These are phyloP conservation scores for Bradysia coprophila DNA, from an alignment of 1,140 invertebrate genomes.

Conservation along the genomic window DNA sequence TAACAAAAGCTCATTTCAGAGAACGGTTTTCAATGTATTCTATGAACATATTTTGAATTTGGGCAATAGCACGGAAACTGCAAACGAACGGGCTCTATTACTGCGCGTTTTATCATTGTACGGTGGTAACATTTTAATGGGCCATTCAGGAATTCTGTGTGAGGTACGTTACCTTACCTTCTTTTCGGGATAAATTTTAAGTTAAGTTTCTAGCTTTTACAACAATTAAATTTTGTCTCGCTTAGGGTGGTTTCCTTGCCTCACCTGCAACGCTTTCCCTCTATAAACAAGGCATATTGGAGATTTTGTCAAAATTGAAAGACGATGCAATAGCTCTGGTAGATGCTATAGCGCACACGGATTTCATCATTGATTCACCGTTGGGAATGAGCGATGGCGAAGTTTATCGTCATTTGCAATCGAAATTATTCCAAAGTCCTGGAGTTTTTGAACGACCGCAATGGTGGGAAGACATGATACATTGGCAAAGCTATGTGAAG, in stretches of 20 bases:
- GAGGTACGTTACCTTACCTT: too few species aligned
- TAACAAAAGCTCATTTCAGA: slow-evolving; percentile 9
- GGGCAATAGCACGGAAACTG: slow-evolving; percentile 7
- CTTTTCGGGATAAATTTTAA: too few species aligned
- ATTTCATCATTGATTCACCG: slow-evolving; percentile 67
- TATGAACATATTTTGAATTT: slow-evolving; percentile 16
- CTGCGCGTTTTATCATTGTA: slow-evolving; percentile 14
- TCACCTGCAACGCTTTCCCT: slow-evolving; percentile 10
- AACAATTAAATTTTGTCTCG: too few species aligned
- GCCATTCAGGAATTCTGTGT: slow-evolving; percentile 13
- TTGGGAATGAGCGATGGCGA: slow-evolving; percentile 64
- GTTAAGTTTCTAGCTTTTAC: too few species aligned
- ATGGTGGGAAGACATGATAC: slow-evolving; percentile 37
- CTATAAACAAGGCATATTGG: slow-evolving; percentile 15
- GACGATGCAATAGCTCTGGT: slow-evolving; percentile 52
- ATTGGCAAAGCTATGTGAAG: background rate
- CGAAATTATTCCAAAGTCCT: slow-evolving; percentile 29
- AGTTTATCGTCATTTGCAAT: slow-evolving; percentile 40
- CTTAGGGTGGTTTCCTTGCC: slow-evolving; percentile 13
- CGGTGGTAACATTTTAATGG: slow-evolving; percentile 16
- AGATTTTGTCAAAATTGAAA: slow-evolving; percentile 40
- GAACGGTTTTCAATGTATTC: slow-evolving; percentile 18
- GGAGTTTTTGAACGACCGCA: slow-evolving; percentile 29
- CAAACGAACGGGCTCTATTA: slow-evolving; percentile 14
- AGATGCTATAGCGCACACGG: slow-evolving; percentile 76